Percentiles rank a stretch among this genome's conserved stretches.
These are phyloP conservation scores for Notolabrus celidotus DNA, from an alignment of 2,797 vertebrate species.

Conservation along the genomic window DNA sequence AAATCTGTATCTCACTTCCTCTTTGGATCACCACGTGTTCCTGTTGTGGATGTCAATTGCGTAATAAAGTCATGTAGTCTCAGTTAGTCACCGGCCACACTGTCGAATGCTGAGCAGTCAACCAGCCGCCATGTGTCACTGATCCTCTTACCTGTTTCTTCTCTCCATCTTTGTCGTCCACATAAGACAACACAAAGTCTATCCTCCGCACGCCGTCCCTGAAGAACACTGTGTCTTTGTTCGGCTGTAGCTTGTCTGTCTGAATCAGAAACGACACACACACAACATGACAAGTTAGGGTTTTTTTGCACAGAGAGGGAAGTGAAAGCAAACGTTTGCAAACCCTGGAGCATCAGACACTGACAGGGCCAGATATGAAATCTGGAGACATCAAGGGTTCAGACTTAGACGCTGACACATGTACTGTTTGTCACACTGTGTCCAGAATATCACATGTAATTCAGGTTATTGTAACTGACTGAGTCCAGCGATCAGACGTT, in stretches of 20 bases:
- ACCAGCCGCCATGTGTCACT: neutral
- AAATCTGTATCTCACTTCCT: constrained; percentile 52
- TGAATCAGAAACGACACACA: constrained; percentile 52
- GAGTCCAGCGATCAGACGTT: neutral
- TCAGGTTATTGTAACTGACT: neutral
- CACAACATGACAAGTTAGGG: constrained; percentile 1
- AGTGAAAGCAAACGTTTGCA: constrained; percentile 7
- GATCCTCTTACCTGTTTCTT: constrained; percentile 79
- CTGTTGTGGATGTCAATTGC: constrained; percentile 27
- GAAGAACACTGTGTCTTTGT: constrained; percentile 86
- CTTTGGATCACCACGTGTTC: constrained; percentile 22
- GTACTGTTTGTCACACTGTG: neutral
- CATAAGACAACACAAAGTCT: constrained; percentile 86
- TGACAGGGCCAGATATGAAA: constrained; percentile 1
- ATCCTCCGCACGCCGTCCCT: constrained; percentile 83
- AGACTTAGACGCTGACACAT: neutral
- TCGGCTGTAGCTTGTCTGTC: constrained; percentile 77
- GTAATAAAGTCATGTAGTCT: constrained; percentile 1
- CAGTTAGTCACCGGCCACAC: constrained; percentile 6
- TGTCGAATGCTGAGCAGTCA: constrained; percentile 37
- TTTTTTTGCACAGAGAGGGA: constrained; percentile 4
- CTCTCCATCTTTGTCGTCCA: constrained; percentile 85
- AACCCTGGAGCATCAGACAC: neutral
- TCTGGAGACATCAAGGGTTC: neutral
- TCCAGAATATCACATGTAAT: neutral